Evolutionary conservation across 2,797 vertebrate species (phyloP), one percentile per base, ranked within the genome.

Genomic region (Triplophysa yarkandensis): DNA sequence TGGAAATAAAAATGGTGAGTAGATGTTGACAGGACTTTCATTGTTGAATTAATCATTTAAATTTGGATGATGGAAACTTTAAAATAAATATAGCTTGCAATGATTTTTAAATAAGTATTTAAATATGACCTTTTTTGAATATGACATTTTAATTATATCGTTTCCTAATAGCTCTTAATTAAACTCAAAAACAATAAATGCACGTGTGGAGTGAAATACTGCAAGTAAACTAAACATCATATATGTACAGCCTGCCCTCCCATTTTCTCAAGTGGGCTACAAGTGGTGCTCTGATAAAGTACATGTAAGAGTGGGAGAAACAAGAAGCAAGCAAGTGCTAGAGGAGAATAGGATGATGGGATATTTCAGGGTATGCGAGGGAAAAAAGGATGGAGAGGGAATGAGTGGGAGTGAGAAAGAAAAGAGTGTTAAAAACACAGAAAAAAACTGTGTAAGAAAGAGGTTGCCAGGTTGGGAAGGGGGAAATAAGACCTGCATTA

Each of bases 151-250:
- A n/a, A n/a, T n/a, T n/a, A n/a, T n/a, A n/a, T n/a, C n/a, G n/a
- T 41, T 41, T 41, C 14, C 11, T 16, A 41, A 41, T 17, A 43
- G 7, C 41, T 6, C 1, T 43, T 43, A 16, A 16, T 5, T 2
- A 16, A 43, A 43, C 4, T n/a, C n/a, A n/a, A n/a, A n/a, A n/a
- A 17, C 41, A 43, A 43, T 43, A 17, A 16, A 43, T 17, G 17
- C 14, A 43, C 1, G 17, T 43, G 41, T 41, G 39, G 8, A 39
- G 13, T 39, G 36, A 39, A 39, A 39, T 13, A 13, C 13, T 39
- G 84, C 82, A 89, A 93, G 86, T 90, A 88, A 91, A 91, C 91
- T 84, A 80, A 92, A 91, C 90, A 90, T 91, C 87, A 92, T 86
- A 88, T 86, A 86, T 87, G 84, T 90, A 90, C 85, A 86, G 87